A percentile compares a stretch with the other conserved stretches of the same genome.
Evolutionary conservation across 2,797 vertebrate species (phyloP).

Genomic region (Onychomys torridus): DNA sequence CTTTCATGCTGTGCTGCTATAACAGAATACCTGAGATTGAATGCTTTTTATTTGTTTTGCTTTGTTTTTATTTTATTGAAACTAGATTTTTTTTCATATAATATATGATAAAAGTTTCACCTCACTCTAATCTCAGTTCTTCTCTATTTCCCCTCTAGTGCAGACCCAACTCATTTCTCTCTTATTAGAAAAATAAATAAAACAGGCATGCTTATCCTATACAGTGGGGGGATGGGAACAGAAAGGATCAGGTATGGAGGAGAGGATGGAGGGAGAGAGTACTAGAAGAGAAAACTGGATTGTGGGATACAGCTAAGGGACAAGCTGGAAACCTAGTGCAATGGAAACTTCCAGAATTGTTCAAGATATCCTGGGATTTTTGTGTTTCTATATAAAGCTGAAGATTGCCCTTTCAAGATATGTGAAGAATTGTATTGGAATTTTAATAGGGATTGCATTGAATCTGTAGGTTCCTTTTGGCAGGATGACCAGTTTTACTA

Average conservation of each 20-base stretch:
- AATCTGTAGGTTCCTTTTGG: background rate
- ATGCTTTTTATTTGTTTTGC: background rate
- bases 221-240: background rate
- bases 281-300: background rate
- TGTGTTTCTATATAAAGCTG: background rate
- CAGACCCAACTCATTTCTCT: background rate
- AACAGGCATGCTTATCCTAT: background rate
- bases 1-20: background rate
- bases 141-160: background rate
- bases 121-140: background rate
- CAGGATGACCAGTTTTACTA: background rate
- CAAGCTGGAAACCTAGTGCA: background rate
- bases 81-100: background rate
- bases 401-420: background rate
- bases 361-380: background rate
- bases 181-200: background rate
- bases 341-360: background rate
- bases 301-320: background rate
- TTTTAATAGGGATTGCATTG: background rate
- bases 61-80: background rate
- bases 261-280: background rate
- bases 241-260: background rate
- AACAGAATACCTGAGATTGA: background rate
- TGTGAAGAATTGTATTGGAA: background rate
- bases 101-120: too few species aligned